Percentiles rank a stretch among this genome's conserved stretches.
Evolutionary conservation across 30 jellyfish, hydroid and myxozoan genomes (phyloP).

Genomic region (Turritopsis rubra): DNA sequence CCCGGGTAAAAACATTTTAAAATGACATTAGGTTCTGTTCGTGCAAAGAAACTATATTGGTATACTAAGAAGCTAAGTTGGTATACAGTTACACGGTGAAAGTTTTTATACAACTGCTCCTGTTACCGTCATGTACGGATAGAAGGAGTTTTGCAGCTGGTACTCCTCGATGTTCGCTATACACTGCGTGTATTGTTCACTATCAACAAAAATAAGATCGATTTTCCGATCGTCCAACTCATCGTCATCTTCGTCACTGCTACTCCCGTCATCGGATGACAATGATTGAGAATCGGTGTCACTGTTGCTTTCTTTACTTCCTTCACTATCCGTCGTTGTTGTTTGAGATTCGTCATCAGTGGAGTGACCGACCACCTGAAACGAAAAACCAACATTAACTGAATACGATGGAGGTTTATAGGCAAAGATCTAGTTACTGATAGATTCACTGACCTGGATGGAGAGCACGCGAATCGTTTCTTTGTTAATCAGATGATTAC

Average conservation of each 20-base stretch:
- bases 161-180: not conserved
- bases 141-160: not conserved
- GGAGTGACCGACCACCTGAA: not conserved
- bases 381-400: too few relatives aligned
- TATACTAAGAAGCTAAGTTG: too few relatives aligned
- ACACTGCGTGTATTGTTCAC: conserved; percentile 5
- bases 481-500: not conserved
- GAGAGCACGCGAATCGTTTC: not conserved
- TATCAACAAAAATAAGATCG: not conserved
- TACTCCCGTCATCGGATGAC: not conserved
- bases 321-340: not conserved
- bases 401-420: too few relatives aligned
- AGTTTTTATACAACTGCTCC: too few relatives aligned
- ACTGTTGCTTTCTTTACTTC: not conserved
- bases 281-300: not conserved
- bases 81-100: too few relatives aligned
- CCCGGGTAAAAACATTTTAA: too few relatives aligned
- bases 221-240: not conserved
- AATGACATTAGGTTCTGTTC: too few relatives aligned
- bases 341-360: not conserved
- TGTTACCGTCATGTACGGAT: not conserved
- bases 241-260: not conserved
- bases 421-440: not conserved
- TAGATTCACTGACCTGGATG: not conserved
- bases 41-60: too few relatives aligned